These are phyloP conservation scores for Buphagus erythrorhynchus DNA, from an alignment of 2,797 vertebrate species.

Conservation along the genomic window DNA sequence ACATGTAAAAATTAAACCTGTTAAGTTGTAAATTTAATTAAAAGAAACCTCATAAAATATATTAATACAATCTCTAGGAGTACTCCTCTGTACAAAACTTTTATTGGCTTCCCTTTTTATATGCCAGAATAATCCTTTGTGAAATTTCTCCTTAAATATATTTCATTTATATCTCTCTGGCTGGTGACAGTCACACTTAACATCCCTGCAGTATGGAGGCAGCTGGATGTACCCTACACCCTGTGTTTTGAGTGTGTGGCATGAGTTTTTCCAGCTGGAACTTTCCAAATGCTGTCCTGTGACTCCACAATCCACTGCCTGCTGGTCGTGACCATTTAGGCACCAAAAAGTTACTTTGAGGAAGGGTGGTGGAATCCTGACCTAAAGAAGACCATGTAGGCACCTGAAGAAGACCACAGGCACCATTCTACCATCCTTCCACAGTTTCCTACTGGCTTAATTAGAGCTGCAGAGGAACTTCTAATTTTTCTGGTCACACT, in stretches of 20 bases:
- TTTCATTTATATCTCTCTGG: neutral
- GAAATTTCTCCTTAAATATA: constrained; percentile 16
- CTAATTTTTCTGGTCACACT: constrained; percentile 43
- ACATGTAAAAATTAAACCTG: neutral
- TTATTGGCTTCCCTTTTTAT: constrained; percentile 14
- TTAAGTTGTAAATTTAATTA: constrained; percentile 39
- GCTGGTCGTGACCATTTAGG: neutral
- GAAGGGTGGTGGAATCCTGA: neutral
- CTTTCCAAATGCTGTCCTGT: neutral
- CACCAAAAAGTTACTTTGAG: neutral
- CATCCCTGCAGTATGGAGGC: neutral
- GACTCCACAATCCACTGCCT: neutral
- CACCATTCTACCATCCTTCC: neutral
- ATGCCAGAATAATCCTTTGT: neutral
- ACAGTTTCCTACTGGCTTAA: neutral
- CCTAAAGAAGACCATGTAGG: neutral
- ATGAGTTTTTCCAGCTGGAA: neutral
- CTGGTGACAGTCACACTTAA: neutral
- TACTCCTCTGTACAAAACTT: neutral
- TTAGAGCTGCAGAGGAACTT: constrained; percentile 15
- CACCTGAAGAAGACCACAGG: neutral
- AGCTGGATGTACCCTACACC: neutral
- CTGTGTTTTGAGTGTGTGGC: accelerated
- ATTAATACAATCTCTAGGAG: neutral
- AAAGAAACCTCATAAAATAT: constrained; percentile 9